A percentile compares a stretch with the other conserved stretches of the same genome.
These are phyloP conservation scores for Mactromeris polynyma DNA, from an alignment of 2,888 invertebrate species.

Conservation along the genomic window DNA sequence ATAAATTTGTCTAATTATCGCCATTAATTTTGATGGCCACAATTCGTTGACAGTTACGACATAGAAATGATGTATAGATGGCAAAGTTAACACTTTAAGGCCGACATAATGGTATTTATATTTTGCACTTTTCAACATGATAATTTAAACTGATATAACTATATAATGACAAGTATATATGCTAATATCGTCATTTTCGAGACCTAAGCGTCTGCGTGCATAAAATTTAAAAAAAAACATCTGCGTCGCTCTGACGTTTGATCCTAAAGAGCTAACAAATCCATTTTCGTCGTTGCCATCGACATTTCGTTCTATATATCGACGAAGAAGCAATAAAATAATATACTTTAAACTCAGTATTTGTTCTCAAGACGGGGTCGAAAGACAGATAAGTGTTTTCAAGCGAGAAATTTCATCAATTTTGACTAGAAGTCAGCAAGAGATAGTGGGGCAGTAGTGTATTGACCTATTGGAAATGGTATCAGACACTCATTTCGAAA, in stretches of 20 bases:
- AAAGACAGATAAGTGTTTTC: too few species aligned
- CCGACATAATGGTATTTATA: conserved; percentile 7
- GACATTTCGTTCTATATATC: too few species aligned
- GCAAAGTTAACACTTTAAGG: not conserved
- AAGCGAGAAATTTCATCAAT: too few species aligned
- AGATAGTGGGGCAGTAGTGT: too few species aligned
- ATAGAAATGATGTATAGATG: not conserved
- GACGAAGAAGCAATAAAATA: too few species aligned
- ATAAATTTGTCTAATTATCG: not conserved
- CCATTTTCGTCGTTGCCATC: too few species aligned
- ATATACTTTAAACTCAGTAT: too few species aligned
- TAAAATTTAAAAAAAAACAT: not conserved
- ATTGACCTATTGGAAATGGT: too few species aligned
- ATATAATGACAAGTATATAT: not conserved
- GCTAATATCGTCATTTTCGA: not conserved
- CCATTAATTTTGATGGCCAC: conserved; percentile 2
- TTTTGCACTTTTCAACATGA: conserved; percentile 11
- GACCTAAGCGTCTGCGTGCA: not conserved
- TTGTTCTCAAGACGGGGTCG: too few species aligned
- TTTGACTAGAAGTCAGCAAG: too few species aligned
- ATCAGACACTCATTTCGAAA: too few species aligned
- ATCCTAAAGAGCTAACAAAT: not conserved
- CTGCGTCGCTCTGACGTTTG: not conserved
- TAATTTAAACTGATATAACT: not conserved
- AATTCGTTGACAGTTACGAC: not conserved